phyloP scores from a whole-genome alignment of 1,140 invertebrate genomes.

The Hycleus cichorii region DNA sequence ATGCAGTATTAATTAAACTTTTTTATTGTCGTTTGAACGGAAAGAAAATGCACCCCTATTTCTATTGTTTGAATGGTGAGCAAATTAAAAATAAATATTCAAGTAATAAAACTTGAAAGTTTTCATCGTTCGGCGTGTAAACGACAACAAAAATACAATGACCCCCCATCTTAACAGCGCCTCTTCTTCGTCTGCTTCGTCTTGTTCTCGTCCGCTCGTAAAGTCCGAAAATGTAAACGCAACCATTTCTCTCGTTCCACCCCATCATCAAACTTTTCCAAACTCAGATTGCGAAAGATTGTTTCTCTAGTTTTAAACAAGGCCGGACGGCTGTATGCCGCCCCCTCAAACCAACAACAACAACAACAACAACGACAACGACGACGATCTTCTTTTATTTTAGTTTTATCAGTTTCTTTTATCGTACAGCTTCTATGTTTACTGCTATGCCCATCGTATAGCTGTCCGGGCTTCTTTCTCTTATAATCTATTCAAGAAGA shows the following conservation, averaged over 20 bases:
- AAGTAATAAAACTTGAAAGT: conserved; percentile 21
- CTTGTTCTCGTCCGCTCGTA: not conserved
- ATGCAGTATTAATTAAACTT: too few species aligned
- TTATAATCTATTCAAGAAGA: conserved; percentile 23
- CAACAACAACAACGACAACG: conserved; percentile 18
- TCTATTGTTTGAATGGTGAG: conserved; percentile 1
- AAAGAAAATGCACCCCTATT: too few species aligned
- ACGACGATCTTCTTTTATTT: conserved; percentile 26
- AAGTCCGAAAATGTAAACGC: conserved; percentile 24
- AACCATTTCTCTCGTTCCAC: conserved; percentile 24
- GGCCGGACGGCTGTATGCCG: not conserved
- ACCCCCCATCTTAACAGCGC: conserved; percentile 12
- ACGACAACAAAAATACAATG: conserved; percentile 17
- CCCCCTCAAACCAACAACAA: conserved; percentile 12
- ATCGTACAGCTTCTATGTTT: conserved; percentile 21
- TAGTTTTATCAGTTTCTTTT: conserved; percentile 28
- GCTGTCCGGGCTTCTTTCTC: not conserved
- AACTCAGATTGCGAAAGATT: conserved; percentile 33
- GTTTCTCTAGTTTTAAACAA: conserved; percentile 32
- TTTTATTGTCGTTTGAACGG: too few species aligned
- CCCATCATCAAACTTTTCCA: conserved; percentile 30
- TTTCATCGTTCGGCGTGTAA: conserved; percentile 1
- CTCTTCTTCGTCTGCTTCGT: too few species aligned
- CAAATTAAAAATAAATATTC: conserved; percentile 21
- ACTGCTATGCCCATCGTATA: conserved; percentile 5